Percentiles rank a stretch among this genome's conserved stretches.
Evolutionary conservation across 1,140 invertebrate species (phyloP).

Genomic region (Calephelis nemesis): DNA sequence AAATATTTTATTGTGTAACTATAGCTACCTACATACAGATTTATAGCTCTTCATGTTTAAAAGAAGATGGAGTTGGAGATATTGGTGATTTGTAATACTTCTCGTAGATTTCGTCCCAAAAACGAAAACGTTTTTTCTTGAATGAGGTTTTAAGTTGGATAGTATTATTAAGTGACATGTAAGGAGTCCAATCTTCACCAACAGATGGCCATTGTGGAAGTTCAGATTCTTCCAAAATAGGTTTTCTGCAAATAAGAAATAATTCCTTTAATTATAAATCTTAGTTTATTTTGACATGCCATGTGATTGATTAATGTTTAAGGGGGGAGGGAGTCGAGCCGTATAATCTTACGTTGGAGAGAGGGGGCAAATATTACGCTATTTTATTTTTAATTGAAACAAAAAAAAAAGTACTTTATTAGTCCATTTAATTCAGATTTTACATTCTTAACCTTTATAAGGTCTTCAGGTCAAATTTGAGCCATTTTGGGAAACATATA

Average conservation of each 20-base stretch:
- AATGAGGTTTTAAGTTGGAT: slow-evolving; percentile 32
- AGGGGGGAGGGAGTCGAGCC: too few relatives aligned
- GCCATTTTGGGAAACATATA: too few relatives aligned
- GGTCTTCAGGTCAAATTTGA: too few relatives aligned
- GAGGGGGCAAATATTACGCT: too few relatives aligned
- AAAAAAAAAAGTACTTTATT: too few relatives aligned
- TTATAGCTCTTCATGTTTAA: slow-evolving; percentile 5
- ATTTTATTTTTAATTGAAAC: too few relatives aligned
- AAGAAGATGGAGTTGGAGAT: slow-evolving; percentile 1
- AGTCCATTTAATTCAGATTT: too few relatives aligned
- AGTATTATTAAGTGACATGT: slow-evolving; percentile 36
- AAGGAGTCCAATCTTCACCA: slow-evolving; percentile 29
- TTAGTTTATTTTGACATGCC: too few relatives aligned
- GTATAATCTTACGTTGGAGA: too few relatives aligned
- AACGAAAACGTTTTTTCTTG: slow-evolving; percentile 27
- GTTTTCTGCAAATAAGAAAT: slow-evolving; percentile 40
- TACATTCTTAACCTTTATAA: neutral
- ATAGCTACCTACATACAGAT: neutral
- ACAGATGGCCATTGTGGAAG: slow-evolving; percentile 39
- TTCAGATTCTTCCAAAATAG: slow-evolving; percentile 32
- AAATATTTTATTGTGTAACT: too few relatives aligned
- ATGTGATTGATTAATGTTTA: too few relatives aligned
- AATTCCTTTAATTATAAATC: too few relatives aligned
- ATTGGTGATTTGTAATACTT: slow-evolving; percentile 31
- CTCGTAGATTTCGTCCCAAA: slow-evolving; percentile 48